Percentiles rank a stretch among this genome's conserved stretches.
Evolutionary conservation across 2,888 invertebrate genomes (phyloP).

Genomic region (Tanaodytes sp.): DNA sequence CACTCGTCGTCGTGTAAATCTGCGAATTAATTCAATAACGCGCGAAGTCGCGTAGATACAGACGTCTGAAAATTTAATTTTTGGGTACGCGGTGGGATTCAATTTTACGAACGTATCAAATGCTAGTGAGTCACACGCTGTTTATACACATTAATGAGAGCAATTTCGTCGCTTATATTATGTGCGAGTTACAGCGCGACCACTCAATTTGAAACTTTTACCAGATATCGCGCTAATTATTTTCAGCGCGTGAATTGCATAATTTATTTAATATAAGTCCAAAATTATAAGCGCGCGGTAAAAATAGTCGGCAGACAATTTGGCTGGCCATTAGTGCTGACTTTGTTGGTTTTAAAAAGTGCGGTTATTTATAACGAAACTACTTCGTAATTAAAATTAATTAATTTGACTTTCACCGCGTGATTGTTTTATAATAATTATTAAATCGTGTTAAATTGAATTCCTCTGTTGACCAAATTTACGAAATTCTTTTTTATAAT

Average conservation of each 20-base stretch:
- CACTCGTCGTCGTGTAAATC: constrained; percentile 18
- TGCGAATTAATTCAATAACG: constrained; percentile 15
- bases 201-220: constrained; percentile 27
- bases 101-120: constrained; percentile 30
- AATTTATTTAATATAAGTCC: constrained; percentile 36
- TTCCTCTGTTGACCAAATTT: too few species aligned
- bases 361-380: constrained; percentile 17
- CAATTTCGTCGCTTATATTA: constrained; percentile 35
- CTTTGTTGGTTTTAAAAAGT: constrained; percentile 12
- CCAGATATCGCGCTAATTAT: constrained; percentile 23
- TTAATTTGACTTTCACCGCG: background rate
- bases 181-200: constrained; percentile 1
- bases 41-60: background rate
- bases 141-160: constrained; percentile 40
- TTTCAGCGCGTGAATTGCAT: constrained; percentile 27
- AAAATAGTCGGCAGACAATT: constrained; percentile 21
- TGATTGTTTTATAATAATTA: too few species aligned
- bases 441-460: too few species aligned
- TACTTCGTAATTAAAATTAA: background rate
- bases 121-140: constrained; percentile 33
- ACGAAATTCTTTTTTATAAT: too few species aligned
- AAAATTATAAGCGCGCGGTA: constrained; percentile 11
- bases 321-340: constrained; percentile 9
- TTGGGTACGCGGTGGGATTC: constrained; percentile 2
- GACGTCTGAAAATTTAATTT: constrained; percentile 22